phyloP scores from a whole-genome alignment of 2,888 invertebrate species.

The Acleris cristana region DNA sequence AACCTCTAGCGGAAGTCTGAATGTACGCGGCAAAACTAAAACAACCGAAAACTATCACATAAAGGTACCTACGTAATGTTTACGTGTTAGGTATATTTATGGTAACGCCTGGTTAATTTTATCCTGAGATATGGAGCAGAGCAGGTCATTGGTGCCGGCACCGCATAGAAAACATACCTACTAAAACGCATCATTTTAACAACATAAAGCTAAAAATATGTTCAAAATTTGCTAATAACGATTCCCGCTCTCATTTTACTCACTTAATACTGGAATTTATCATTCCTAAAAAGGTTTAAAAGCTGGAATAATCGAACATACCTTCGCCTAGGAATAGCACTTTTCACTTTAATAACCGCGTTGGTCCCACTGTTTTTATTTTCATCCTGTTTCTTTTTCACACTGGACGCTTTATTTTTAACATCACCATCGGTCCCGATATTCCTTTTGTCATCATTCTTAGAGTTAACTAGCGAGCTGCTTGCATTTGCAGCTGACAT shows the following conservation, averaged over 20 bases:
- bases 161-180: neutral
- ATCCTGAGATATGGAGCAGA: constrained; percentile 63
- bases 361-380: constrained; percentile 47
- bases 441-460: constrained; percentile 47
- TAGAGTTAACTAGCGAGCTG: constrained; percentile 52
- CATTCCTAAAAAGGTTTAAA: neutral
- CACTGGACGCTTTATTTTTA: constrained; percentile 61
- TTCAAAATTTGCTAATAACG: neutral
- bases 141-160: constrained; percentile 46
- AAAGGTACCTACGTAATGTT: neutral
- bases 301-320: constrained; percentile 51
- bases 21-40: constrained; percentile 30
- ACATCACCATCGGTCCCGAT: constrained; percentile 49
- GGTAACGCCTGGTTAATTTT: constrained; percentile 61
- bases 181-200: neutral
- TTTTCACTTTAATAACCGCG: constrained; percentile 76
- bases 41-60: neutral
- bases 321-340: constrained; percentile 77
- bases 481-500: constrained; percentile 67
- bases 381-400: constrained; percentile 58
- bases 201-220: neutral
- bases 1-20: neutral
- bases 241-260: neutral
- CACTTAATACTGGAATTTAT: neutral
- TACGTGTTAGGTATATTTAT: constrained; percentile 46